Base-by-base conservation (phyloP, 1,140 invertebrate genomes). In the Ceratoteleas bidentatus region DNA sequence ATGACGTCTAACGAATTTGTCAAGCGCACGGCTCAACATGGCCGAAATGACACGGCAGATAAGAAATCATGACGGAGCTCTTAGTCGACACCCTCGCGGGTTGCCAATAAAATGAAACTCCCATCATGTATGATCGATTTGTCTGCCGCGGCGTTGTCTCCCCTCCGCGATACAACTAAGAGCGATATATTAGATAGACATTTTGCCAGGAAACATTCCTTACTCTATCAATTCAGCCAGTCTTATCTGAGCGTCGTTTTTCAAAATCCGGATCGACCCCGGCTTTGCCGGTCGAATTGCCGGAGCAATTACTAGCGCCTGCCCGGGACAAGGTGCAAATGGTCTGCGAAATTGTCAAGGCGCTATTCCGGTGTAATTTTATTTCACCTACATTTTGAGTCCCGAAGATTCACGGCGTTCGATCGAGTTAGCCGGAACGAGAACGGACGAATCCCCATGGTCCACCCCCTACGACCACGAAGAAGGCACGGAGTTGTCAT, bases 71-170 rank as follows among this genome's bases (percentile, higher is more conserved):
- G 77, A 81, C 61, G 78, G 83, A 85, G 74, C 83, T 81, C 64
- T 86, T 78, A 79, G 58, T 77, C 49, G 61, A 79, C 84, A 84
- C 82, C 82, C 80, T 85, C 79, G 68, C 78, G 49, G 65, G 57
- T 77, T 87, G 76, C 85, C 86, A 88, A 88, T 88, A 88, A 89
- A 88, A 87, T 88, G 85, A 88, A 88, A 88, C 87, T 88, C 85
- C 84, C 83, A 88, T 88, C 87, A 87, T 81, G 87, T 88, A 88
- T 89, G 87, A 88, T 88, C 86, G 87, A 88, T 89, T 89, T 85
- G 86, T 86, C 79, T 84, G 85, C 79, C 58, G 83, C 75, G 82
- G 83, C 84, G 84, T 88, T 68, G 62, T 84, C 62, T 69, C 64
- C 60, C 47, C 50, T 61, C 33, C 33, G 50, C 43, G 58, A 62